phyloP scores from a whole-genome alignment of 2,888 invertebrate species.

The Drosophila basisetae region DNA sequence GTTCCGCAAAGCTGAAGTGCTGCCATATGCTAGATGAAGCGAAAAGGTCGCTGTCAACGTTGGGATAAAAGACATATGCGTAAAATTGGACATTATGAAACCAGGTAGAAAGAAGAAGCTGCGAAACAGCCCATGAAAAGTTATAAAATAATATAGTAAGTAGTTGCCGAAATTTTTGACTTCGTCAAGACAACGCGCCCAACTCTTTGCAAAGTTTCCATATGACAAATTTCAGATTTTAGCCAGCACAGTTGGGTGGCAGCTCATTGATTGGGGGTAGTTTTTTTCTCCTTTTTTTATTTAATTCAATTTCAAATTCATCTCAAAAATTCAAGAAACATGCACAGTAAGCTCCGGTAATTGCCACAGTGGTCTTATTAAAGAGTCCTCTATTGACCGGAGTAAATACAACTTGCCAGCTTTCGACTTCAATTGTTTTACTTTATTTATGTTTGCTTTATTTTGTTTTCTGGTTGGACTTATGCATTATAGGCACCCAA shows the following conservation, averaged over 20 bases:
- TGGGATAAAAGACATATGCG: constrained; percentile 52
- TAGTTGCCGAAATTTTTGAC: constrained; percentile 18
- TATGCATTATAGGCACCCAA: not conserved
- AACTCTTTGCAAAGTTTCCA: constrained; percentile 2
- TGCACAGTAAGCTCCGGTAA: not conserved
- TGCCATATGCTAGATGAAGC: constrained; percentile 11
- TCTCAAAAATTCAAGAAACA: not conserved
- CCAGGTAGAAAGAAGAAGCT: constrained; percentile 26
- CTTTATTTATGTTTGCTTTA: too few species aligned
- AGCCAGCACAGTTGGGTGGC: constrained; percentile 4
- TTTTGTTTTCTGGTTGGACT: not conserved
- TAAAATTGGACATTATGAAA: constrained; percentile 34
- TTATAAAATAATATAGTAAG: constrained; percentile 48
- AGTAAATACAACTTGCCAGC: not conserved
- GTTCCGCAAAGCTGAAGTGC: not conserved
- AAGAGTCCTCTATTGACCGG: not conserved
- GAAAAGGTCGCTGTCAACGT: constrained; percentile 53
- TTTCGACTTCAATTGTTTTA: not conserved
- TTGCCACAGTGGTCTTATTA: not conserved
- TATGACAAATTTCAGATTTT: constrained; percentile 7
- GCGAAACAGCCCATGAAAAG: constrained; percentile 46
- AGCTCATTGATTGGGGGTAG: not conserved
- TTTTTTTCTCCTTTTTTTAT: constrained; percentile 2
- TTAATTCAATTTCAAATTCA: not conserved
- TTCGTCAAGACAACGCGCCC: constrained; percentile 4